These are phyloP conservation scores for Oasisia sp. DNA, from an alignment of 2,888 invertebrate species.

Conservation along the genomic window DNA sequence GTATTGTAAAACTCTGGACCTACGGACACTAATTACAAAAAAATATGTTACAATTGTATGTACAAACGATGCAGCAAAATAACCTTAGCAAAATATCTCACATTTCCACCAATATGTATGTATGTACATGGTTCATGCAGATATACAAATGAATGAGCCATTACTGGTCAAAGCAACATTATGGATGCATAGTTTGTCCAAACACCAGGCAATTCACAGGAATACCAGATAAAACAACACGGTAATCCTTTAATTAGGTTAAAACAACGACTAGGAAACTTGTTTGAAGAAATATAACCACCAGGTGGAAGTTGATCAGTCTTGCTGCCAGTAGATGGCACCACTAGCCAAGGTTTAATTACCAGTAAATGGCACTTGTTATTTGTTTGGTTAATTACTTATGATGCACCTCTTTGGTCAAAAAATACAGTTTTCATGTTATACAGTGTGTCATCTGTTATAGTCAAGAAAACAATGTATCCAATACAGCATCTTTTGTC, in stretches of 20 bases:
- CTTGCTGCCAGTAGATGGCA: neutral
- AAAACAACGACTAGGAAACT: no score
- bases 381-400: neutral
- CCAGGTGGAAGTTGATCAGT: slow-evolving; percentile 1
- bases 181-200: neutral
- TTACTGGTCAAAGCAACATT: neutral
- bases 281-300: neutral
- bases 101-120: neutral
- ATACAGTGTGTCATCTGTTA: neutral
- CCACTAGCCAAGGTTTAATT: neutral
- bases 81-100: slow-evolving; percentile 6
- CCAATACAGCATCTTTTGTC: neutral
- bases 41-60: slow-evolving; percentile 13
- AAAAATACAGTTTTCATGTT: neutral
- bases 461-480: neutral
- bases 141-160: slow-evolving; percentile 7
- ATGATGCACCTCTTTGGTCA: neutral
- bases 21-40: slow-evolving; percentile 10
- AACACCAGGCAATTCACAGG: neutral
- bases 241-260: neutral
- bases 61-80: neutral
- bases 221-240: neutral
- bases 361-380: slow-evolving; percentile 12
- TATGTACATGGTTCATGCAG: neutral
- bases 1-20: slow-evolving; percentile 17